Evolutionary conservation across 2,113 vertebrate species (phyloP).

Genomic region (Morone saxatilis): DNA sequence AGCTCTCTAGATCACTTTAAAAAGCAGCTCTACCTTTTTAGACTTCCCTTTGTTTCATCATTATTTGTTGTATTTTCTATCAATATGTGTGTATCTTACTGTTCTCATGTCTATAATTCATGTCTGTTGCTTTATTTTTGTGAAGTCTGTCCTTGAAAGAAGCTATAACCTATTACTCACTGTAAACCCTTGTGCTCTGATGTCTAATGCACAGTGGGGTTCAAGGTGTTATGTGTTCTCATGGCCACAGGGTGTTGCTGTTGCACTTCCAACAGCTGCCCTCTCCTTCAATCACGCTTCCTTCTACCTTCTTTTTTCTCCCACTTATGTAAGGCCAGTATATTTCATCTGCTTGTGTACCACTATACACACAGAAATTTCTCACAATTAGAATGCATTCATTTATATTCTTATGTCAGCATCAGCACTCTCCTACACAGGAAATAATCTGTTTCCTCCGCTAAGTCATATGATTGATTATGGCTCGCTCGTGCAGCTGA

Average conservation of each 20-base stretch:
- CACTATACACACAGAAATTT: conserved; percentile 62
- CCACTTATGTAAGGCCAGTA: conserved; percentile 60
- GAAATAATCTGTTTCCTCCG: conserved; percentile 78
- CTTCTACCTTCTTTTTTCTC: conserved; percentile 38
- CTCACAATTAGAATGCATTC: conserved; percentile 80
- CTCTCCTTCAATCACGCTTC: conserved; percentile 41
- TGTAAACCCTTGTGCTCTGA: not conserved
- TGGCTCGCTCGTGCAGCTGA: conserved; percentile 78
- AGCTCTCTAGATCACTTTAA: too few relatives aligned
- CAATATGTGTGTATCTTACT: too few relatives aligned
- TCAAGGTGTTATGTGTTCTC: not conserved
- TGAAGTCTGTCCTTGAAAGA: too few relatives aligned
- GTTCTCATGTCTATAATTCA: not conserved
- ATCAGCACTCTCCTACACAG: conserved; percentile 79
- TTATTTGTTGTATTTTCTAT: too few relatives aligned
- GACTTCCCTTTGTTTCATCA: too few relatives aligned
- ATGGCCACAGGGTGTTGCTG: conserved; percentile 79
- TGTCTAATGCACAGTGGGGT: not conserved
- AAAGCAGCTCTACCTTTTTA: too few relatives aligned
- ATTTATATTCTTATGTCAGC: conserved; percentile 82
- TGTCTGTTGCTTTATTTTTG: not conserved
- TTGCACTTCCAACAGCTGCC: conserved; percentile 64
- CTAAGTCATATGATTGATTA: conserved; percentile 81
- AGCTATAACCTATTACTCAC: not conserved
- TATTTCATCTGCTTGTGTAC: conserved; percentile 64